phyloP scores from a whole-genome alignment of 1,140 invertebrate species.

The Pinna nobilis region DNA sequence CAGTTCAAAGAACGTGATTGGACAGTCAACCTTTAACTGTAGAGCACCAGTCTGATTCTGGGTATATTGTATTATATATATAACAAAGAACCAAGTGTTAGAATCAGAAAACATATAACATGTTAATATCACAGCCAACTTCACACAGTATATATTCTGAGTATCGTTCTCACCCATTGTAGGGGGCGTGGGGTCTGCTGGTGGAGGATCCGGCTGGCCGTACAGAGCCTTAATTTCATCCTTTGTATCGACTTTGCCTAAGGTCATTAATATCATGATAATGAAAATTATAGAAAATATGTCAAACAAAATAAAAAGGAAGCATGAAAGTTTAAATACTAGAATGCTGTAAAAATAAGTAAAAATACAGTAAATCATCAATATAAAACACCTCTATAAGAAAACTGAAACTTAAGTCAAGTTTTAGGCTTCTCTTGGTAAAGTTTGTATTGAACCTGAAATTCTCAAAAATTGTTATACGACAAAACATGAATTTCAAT shows the following conservation, averaged over 20 bases:
- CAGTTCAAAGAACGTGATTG: no score
- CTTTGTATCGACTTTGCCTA: conserved; percentile 58
- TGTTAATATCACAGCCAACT: no score
- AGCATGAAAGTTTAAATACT: background rate
- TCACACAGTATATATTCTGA: no score
- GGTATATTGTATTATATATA: no score
- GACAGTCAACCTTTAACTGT: no score
- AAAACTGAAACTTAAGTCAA: no score
- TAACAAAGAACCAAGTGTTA: background rate
- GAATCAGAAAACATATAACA: background rate
- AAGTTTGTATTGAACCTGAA: no score
- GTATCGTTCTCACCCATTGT: conserved; percentile 29
- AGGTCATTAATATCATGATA: background rate
- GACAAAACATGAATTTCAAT: no score
- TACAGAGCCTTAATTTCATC: conserved; percentile 58
- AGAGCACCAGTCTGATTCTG: no score
- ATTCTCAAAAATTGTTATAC: no score
- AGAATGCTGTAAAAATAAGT: background rate
- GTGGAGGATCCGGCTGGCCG: conserved; percentile 50
- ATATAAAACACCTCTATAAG: no score
- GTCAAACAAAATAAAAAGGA: background rate
- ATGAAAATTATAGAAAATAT: background rate
- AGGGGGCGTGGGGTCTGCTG: conserved; percentile 25
- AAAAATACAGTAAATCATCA: background rate
- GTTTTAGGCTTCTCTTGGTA: no score